Conservation (phyloP, 2,797 vertebrate species). For the Valencia hispanica region DNA sequence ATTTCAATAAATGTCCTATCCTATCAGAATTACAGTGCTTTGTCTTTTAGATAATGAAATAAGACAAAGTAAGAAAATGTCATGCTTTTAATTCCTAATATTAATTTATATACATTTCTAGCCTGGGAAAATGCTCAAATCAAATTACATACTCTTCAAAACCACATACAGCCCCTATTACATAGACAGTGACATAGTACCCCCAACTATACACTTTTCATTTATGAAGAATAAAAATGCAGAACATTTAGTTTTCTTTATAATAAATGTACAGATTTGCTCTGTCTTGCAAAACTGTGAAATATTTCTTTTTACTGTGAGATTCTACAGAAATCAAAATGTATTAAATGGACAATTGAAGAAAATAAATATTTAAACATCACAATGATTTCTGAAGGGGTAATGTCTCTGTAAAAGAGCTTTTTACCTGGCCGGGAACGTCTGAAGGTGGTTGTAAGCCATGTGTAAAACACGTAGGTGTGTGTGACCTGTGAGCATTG, state of each 20-base stretch:
- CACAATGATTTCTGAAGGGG: not conserved
- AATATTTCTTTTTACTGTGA: not conserved
- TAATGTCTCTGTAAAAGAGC: not conserved
- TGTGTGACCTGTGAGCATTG: conserved; percentile 91
- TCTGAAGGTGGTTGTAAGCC: conserved; percentile 96
- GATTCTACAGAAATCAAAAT: not conserved
- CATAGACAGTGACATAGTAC: not conserved
- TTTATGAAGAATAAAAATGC: not conserved
- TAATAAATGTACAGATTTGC: not conserved
- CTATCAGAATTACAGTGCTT: not conserved
- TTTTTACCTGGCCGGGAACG: conserved; percentile 94
- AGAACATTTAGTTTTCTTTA: not conserved
- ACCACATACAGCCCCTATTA: not conserved
- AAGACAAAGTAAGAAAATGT: no score
- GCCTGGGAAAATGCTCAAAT: not conserved
- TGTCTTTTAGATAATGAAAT: not conserved
- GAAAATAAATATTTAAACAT: not conserved
- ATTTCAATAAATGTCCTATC: not conserved
- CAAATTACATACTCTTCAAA: not conserved
- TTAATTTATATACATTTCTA: not conserved
- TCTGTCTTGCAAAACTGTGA: not conserved
- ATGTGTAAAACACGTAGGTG: conserved; percentile 93
- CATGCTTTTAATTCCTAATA: not conserved
- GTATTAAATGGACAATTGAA: not conserved
- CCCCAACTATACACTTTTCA: not conserved